Base-by-base conservation (phyloP, 2,113 vertebrate species). In the Hymenochirus boettgeri region DNA sequence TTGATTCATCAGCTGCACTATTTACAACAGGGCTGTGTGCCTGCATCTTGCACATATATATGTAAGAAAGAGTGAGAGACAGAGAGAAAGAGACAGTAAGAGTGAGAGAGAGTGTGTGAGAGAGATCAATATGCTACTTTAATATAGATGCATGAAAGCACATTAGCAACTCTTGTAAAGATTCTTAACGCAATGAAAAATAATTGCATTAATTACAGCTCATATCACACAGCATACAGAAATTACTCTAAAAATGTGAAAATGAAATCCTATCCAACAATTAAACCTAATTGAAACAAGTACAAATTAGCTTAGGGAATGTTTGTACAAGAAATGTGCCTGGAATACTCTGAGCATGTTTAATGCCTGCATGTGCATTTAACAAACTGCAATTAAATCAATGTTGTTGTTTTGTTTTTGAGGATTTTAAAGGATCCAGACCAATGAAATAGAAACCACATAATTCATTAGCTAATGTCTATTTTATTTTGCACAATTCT, bases 221-320 rank as follows among this genome's bases (percentile, higher is more conserved):
- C 21, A 51, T 42, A 27, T 59, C 47, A 35, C 11, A 18, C 42
- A 15, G 50, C n/a, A 23, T 59, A 24, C 21, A 23, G 60, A 45
- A 53, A 29, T 60, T 23, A 37, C 62, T 57, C 25, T 33, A 57
- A 57, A 31, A 57, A 25, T 65, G 63, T 42, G 9, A 65, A 50
- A 48, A 65, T 25, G 39, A 65, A 31, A 58, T 27, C 53, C 25
- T 33, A 65, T 65, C 31, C 53, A 56, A 56, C 37, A 48, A 48
- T 65, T 48, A 33, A 31, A 35, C 53, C 56, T 26, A n/a, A 48
- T n/a, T 65, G 4, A 65, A 33, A 48, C 54, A 33, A 29, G 25
- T 24, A 25, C 27, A 58, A 47, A 37, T 48, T 57, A 39, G 64
- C 29, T 24, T 27, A 17, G 45, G 46, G 31, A 51, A 22, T 33